Evolutionary conservation across 2,797 vertebrate species (phyloP).

Genomic region (Fistularia tabacaria): DNA sequence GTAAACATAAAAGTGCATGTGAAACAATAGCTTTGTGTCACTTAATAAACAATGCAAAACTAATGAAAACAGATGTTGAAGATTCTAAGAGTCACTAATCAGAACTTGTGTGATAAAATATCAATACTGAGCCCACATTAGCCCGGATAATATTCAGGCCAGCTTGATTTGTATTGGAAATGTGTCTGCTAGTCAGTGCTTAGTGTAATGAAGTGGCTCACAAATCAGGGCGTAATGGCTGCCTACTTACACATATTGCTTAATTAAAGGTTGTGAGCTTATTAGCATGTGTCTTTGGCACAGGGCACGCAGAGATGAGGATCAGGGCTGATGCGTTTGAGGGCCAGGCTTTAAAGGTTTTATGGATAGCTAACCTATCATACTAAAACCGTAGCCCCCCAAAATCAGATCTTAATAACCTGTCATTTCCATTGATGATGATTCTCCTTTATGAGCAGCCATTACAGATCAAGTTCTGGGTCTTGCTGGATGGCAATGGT

Average conservation of each 20-base stretch:
- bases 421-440: constrained; percentile 85
- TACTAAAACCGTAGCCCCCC: constrained; percentile 80
- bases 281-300: constrained; percentile 99
- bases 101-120: constrained; percentile 87
- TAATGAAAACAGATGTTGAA: constrained; percentile 30
- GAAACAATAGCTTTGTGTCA: too few species aligned
- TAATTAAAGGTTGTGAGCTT: constrained; percentile 99
- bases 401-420: constrained; percentile 88
- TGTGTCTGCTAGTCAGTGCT: constrained; percentile 91
- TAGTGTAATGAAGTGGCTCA: constrained; percentile 95
- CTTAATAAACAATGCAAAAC: background rate
- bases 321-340: constrained; percentile 85
- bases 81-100: constrained; percentile 78
- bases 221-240: constrained; percentile 99
- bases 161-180: constrained; percentile 97
- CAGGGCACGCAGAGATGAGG: constrained; percentile 77
- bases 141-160: constrained; percentile 88
- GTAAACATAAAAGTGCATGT: too few species aligned
- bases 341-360: constrained; percentile 94
- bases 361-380: constrained; percentile 89
- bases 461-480: constrained; percentile 70
- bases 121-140: constrained; percentile 88
- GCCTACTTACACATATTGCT: constrained; percentile 99
- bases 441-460: constrained; percentile 75
- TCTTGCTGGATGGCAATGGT: constrained; percentile 38